phyloP scores from a whole-genome alignment of 2,888 invertebrate genomes.

The Griposia aprilina region DNA sequence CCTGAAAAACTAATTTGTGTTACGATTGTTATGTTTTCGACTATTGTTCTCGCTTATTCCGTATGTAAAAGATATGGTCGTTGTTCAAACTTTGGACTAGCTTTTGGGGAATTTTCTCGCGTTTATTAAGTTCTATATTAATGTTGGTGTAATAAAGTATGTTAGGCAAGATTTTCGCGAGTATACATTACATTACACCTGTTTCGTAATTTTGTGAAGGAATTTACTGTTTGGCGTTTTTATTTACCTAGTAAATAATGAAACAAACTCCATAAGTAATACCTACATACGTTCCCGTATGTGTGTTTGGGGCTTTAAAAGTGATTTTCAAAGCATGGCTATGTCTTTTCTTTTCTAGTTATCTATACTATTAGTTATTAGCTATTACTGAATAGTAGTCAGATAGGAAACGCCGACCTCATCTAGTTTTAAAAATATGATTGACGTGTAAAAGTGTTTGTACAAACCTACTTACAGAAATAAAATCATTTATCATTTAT shows the following conservation, averaged over 20 bases:
- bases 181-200: conserved; percentile 8
- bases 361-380: neutral
- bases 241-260: neutral
- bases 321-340: neutral
- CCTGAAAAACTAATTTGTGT: conserved; percentile 62
- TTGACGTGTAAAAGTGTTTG: too few relatives aligned
- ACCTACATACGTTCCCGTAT: neutral
- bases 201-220: neutral
- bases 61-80: conserved; percentile 52
- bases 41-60: conserved; percentile 52
- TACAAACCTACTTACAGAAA: too few relatives aligned
- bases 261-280: neutral
- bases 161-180: conserved; percentile 12
- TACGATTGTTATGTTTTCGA: conserved; percentile 49
- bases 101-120: conserved; percentile 6
- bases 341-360: neutral
- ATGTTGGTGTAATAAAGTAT: neutral
- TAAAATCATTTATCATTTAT: too few relatives aligned
- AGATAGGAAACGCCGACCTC: too few relatives aligned
- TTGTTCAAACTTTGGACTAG: conserved; percentile 34
- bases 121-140: conserved; percentile 19
- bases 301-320: too few relatives aligned
- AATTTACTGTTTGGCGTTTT: neutral
- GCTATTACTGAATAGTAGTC: too few relatives aligned
- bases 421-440: too few relatives aligned